These are phyloP conservation scores for Balaeniceps rex DNA, from an alignment of 2,113 vertebrate genomes.

Conservation along the genomic window DNA sequence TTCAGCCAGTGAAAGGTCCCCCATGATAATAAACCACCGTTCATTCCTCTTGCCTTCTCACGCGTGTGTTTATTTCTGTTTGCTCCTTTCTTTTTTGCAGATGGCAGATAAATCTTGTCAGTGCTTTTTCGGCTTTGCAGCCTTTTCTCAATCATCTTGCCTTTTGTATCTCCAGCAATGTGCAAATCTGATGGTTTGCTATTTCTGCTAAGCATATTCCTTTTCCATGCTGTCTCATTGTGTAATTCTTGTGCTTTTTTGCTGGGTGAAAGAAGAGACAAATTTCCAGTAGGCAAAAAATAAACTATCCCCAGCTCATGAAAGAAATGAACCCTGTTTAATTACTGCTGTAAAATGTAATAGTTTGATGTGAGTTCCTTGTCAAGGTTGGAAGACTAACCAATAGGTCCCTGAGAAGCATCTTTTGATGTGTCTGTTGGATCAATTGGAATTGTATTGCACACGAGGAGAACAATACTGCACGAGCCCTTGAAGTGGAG, in stretches of 20 bases:
- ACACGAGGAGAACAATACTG: conserved; percentile 24
- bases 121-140: conserved; percentile 41
- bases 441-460: conserved; percentile 10
- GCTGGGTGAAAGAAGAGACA: conserved; percentile 17
- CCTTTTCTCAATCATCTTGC: conserved; percentile 44
- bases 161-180: conserved; percentile 37
- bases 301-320: not conserved
- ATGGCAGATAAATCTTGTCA: conserved; percentile 54
- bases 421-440: conserved; percentile 20
- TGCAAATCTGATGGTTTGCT: conserved; percentile 41
- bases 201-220: conserved; percentile 29
- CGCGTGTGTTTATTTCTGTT: conserved; percentile 13
- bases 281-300: conserved; percentile 41
- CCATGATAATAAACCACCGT: not conserved
- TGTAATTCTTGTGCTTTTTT: conserved; percentile 17
- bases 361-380: not conserved
- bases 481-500: not conserved
- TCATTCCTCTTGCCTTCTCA: conserved; percentile 15
- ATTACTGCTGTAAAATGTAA: not conserved
- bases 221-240: conserved; percentile 16
- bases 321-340: conserved; percentile 8
- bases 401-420: not conserved
- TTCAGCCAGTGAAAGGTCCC: not conserved
- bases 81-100: conserved; percentile 33
- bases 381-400: not conserved